phyloP scores from a whole-genome alignment of 2,888 invertebrate species.

The Eilema caniola region DNA sequence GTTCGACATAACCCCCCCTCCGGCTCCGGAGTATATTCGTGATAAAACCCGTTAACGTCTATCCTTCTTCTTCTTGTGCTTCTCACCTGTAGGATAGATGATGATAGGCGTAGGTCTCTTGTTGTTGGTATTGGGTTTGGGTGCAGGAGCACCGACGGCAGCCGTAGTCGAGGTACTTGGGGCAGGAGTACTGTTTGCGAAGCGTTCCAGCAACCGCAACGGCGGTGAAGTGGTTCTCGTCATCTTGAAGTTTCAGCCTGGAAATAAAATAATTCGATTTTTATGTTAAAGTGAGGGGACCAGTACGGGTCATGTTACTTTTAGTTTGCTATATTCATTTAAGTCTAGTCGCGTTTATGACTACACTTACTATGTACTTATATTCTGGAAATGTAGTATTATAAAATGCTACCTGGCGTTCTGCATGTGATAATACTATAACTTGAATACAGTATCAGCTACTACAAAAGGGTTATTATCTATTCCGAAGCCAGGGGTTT shows the following conservation, averaged over 20 bases:
- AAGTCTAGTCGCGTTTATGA: too few relatives aligned
- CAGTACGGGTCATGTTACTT: too few relatives aligned
- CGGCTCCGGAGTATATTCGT: not conserved
- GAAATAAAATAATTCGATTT: not conserved
- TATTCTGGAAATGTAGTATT: too few relatives aligned
- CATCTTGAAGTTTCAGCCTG: conserved; percentile 58
- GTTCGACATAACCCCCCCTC: too few relatives aligned
- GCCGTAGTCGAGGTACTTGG: conserved; percentile 60
- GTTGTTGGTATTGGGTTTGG: conserved; percentile 78
- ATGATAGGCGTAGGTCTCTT: conserved; percentile 90
- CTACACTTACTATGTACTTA: too few relatives aligned
- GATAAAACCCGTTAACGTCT: too few relatives aligned
- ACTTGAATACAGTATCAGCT: not conserved
- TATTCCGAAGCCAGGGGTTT: too few relatives aligned
- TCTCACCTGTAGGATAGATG: conserved; percentile 68
- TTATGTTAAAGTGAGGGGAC: fast-evolving
- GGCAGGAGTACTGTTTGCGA: conserved; percentile 61
- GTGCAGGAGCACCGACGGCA: conserved; percentile 61
- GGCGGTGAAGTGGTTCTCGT: conserved; percentile 66
- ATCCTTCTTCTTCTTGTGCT: too few relatives aligned
- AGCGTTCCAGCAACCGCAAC: conserved; percentile 66
- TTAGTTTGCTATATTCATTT: too few relatives aligned
- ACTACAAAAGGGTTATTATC: not conserved
- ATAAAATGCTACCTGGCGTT: too few relatives aligned
- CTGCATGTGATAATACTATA: not conserved